These are phyloP conservation scores for Caenorhabditis sp. DNA, from an alignment of 2,888 invertebrate species.

Conservation along the genomic window DNA sequence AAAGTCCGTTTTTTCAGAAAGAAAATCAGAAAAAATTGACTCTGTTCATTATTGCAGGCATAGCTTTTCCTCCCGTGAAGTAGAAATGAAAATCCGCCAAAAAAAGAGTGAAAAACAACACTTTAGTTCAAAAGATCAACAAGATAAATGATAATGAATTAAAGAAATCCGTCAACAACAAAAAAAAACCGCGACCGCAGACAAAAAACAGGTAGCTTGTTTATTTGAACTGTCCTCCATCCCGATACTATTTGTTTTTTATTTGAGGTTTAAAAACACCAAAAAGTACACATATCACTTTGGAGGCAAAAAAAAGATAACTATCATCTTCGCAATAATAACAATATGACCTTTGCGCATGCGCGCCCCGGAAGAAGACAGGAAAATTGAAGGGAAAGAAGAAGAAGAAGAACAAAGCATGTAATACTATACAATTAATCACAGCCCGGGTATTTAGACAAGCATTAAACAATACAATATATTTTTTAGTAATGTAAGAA, in stretches of 20 bases:
- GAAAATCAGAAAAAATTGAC: too few relatives aligned
- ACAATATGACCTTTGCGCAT: not conserved
- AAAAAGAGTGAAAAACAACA: too few relatives aligned
- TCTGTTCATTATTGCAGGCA: too few relatives aligned
- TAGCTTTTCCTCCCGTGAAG: too few relatives aligned
- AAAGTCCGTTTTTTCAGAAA: too few relatives aligned
- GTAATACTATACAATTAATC: not conserved
- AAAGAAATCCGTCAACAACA: not conserved
- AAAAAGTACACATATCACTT: not conserved
- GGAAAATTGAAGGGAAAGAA: not conserved
- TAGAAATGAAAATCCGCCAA: too few relatives aligned
- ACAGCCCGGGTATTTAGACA: not conserved
- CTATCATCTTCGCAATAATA: not conserved
- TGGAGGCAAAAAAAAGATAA: not conserved
- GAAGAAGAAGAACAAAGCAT: not conserved
- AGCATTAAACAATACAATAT: not conserved
- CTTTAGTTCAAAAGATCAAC: not conserved
- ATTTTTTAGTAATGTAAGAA: not conserved
- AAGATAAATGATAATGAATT: not conserved
- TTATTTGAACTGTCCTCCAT: not conserved
- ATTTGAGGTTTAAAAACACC: not conserved
- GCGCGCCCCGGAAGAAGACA: not conserved
- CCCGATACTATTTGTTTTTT: too few relatives aligned
- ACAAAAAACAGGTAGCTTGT: conserved; percentile 1
- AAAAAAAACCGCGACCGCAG: too few relatives aligned